A percentile compares a stretch with the other conserved stretches of the same genome.
Evolutionary conservation across 2,113 vertebrate genomes (phyloP).

Genomic region (Cryptomyrus ogoouensis): DNA sequence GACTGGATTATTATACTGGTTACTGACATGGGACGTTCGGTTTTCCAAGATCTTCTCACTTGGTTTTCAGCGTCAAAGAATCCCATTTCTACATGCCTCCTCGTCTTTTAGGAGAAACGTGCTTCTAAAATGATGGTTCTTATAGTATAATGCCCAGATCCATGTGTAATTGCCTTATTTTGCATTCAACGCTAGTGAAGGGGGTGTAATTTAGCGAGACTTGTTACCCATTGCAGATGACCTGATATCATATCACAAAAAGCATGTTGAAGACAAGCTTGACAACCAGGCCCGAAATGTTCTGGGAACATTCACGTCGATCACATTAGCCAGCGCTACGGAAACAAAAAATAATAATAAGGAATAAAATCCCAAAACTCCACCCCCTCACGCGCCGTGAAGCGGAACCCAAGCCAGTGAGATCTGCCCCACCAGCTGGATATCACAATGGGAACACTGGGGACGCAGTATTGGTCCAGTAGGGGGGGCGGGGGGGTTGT

Average conservation of each 20-base stretch:
- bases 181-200: background rate
- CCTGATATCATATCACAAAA: background rate
- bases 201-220: background rate
- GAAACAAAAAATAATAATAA: constrained; percentile 1
- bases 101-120: background rate
- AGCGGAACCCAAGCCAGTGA: background rate
- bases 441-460: background rate
- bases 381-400: background rate
- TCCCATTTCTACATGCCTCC: background rate
- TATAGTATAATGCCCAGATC: background rate
- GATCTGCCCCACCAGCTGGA: background rate
- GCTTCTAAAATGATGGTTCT: background rate
- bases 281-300: background rate
- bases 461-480: background rate
- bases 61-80: background rate
- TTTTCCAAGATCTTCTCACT: background rate
- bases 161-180: background rate
- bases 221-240: background rate
- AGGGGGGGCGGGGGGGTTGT: background rate
- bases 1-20: background rate
- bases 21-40: background rate
- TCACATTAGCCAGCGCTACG: background rate
- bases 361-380: background rate
- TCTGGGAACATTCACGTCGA: background rate
- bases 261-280: background rate